These are phyloP conservation scores for Micrasema longulum DNA, from an alignment of 1,140 invertebrate species.

Conservation along the genomic window DNA sequence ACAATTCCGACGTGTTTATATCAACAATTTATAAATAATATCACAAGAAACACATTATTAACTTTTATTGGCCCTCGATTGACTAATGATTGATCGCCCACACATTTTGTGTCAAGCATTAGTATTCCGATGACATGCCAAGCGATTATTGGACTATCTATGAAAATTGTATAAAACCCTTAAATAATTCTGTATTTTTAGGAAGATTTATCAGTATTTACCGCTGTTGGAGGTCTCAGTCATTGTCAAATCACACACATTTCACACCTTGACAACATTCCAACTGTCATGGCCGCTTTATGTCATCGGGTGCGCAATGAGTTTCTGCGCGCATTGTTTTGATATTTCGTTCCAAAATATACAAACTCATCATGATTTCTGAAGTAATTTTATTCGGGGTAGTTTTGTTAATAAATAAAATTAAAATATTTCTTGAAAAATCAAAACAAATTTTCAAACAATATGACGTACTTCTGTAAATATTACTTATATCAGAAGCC, in stretches of 20 bases:
- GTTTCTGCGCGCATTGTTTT: constrained; percentile 43
- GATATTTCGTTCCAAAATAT: constrained; percentile 35
- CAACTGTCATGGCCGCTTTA: constrained; percentile 52
- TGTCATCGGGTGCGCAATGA: constrained; percentile 40
- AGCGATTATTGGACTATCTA: not conserved
- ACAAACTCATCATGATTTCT: no score
- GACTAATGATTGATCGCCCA: constrained; percentile 50
- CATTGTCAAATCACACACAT: constrained; percentile 44
- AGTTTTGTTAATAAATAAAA: no score
- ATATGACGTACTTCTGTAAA: no score
- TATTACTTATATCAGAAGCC: no score
- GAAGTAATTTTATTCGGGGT: not conserved
- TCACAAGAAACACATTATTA: constrained; percentile 24
- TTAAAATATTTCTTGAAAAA: no score
- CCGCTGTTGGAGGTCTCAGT: constrained; percentile 43
- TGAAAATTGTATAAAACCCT: not conserved
- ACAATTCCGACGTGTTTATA: no score
- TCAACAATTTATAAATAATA: not conserved
- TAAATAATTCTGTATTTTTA: not conserved
- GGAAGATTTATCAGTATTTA: constrained; percentile 21
- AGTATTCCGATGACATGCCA: not conserved
- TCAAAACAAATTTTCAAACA: no score
- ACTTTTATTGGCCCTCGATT: constrained; percentile 28
- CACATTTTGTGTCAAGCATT: constrained; percentile 38
- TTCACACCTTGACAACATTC: constrained; percentile 50